phyloP scores from a whole-genome alignment of 2,888 invertebrate genomes.

The Mythimna lalbum region DNA sequence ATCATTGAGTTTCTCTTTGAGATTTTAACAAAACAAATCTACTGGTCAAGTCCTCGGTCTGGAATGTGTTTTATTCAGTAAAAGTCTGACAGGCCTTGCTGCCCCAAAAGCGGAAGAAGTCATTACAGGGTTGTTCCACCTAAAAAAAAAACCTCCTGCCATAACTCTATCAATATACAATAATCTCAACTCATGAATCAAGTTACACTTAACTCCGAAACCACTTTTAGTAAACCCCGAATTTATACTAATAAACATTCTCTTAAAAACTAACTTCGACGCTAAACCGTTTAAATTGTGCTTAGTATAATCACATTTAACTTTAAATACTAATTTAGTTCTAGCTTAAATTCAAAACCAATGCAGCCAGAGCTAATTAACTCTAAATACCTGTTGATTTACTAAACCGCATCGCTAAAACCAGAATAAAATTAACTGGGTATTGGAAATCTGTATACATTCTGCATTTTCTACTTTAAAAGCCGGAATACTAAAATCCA shows the following conservation, averaged over 20 bases:
- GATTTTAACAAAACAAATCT: too few relatives aligned
- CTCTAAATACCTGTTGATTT: conserved; percentile 28
- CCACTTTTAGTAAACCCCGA: neutral
- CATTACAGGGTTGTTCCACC: too few relatives aligned
- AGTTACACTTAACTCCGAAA: neutral
- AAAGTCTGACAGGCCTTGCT: too few relatives aligned
- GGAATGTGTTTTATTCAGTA: too few relatives aligned
- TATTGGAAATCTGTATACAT: conserved; percentile 3
- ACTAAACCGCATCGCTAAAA: conserved; percentile 14
- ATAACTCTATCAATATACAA: too few relatives aligned
- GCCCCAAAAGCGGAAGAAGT: too few relatives aligned
- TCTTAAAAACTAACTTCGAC: neutral
- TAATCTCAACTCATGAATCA: neutral
- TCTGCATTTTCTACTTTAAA: neutral
- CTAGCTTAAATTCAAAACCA: conserved; percentile 22
- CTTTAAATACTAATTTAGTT: conserved; percentile 13
- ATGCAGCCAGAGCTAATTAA: conserved; percentile 20
- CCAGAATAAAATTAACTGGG: conserved; percentile 8
- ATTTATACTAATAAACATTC: neutral
- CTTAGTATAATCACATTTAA: neutral
- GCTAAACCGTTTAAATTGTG: neutral
- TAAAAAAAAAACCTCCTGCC: too few relatives aligned
- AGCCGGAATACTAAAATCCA: neutral
- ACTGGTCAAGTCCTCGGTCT: too few relatives aligned
- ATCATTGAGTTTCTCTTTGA: too few relatives aligned